phyloP scores from a whole-genome alignment of 2,113 vertebrate species.

The Eonycteris spelaea region DNA sequence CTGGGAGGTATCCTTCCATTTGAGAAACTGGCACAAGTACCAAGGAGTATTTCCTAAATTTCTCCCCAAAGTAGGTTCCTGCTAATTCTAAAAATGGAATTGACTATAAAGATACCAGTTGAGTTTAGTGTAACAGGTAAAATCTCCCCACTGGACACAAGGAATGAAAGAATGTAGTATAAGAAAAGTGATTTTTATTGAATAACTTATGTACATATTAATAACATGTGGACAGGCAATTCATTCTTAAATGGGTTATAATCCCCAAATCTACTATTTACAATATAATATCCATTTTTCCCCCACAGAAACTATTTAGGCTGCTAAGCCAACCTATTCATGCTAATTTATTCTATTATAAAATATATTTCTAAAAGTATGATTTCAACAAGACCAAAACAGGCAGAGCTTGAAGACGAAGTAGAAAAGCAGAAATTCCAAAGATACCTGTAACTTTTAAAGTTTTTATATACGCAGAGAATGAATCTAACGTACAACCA shows the following conservation, averaged over 20 bases:
- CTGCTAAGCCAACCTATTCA: neutral
- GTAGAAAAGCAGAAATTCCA: neutral
- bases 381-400: slow-evolving; percentile 3
- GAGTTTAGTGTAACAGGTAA: neutral
- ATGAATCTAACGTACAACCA: neutral
- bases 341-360: neutral
- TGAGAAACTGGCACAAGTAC: neutral
- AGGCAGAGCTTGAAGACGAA: neutral
- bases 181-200: neutral
- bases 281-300: neutral
- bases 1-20: neutral
- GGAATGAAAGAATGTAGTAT: neutral
- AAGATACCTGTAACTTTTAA: neutral
- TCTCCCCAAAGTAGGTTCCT: neutral
- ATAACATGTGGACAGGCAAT: neutral
- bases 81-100: neutral
- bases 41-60: neutral
- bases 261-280: neutral
- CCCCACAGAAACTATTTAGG: neutral
- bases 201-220: neutral
- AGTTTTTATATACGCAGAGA: neutral
- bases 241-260: neutral
- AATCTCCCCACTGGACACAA: neutral
- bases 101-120: neutral
- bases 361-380: slow-evolving; percentile 21